Percentiles rank a stretch among this genome's conserved stretches.
phyloP scores from a whole-genome alignment of 2,797 vertebrate genomes.

The Diplodus sargus region DNA sequence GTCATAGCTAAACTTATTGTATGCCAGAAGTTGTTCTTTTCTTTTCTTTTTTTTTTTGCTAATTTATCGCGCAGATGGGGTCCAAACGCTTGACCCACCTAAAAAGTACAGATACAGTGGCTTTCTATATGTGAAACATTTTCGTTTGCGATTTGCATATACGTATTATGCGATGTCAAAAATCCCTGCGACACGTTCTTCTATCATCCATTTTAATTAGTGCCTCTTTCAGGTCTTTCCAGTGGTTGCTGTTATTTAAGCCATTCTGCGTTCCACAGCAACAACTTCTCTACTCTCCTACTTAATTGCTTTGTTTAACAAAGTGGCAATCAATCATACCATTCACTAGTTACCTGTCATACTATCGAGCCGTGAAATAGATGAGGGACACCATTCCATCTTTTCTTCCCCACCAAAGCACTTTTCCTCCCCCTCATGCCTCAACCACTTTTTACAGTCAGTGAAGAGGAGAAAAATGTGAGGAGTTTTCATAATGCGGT shows the following conservation, averaged over 20 bases:
- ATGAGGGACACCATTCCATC: constrained; percentile 71
- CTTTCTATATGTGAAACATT: neutral
- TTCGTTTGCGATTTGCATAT: constrained; percentile 15
- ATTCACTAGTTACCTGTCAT: constrained; percentile 79
- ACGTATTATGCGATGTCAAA: constrained; percentile 21
- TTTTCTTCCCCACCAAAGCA: constrained; percentile 62
- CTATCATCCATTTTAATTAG: constrained; percentile 81
- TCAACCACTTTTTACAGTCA: constrained; percentile 59
- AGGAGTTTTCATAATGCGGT: constrained; percentile 44
- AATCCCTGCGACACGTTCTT: constrained; percentile 35
- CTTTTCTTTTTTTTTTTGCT: too few species aligned
- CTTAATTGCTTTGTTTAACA: constrained; percentile 86
- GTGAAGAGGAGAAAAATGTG: constrained; percentile 56
- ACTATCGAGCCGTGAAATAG: constrained; percentile 80
- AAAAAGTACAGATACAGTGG: neutral
- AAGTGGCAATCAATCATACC: constrained; percentile 85
- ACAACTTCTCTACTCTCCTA: constrained; percentile 66
- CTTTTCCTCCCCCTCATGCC: constrained; percentile 22
- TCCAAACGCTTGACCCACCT: neutral
- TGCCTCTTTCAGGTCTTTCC: constrained; percentile 63
- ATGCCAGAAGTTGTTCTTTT: neutral
- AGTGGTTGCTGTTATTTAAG: constrained; percentile 74
- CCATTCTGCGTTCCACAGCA: constrained; percentile 59
- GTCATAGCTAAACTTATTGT: neutral
- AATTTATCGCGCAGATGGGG: too few species aligned